Evolutionary conservation across 1,140 invertebrate species (phyloP), one percentile per base, ranked within the genome.

Genomic region (Pogonognathellus flavescens): DNA sequence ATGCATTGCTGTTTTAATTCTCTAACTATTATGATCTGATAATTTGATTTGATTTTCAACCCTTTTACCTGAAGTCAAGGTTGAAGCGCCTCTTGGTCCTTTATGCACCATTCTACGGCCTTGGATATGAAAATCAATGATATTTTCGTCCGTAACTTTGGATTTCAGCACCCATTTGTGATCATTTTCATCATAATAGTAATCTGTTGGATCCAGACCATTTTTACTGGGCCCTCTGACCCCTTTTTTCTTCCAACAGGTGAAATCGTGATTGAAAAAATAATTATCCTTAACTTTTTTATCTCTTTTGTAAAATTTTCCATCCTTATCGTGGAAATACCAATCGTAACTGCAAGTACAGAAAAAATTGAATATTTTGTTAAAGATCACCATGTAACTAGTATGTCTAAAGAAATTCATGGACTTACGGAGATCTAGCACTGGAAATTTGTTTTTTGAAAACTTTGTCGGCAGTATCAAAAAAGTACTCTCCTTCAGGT

Each of bases 241-340:
- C 2, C 6, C 16, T 16, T 49, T 76, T 18, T 76, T 76, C 70
- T 76, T 76, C 25, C 16, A 76, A 7, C 31, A 25, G 7, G 41
- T 49, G 49, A 49, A 13, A 50, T 0, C 2, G 16, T 76, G 70
- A 18, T 76, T 16, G 31, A 76, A 76, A 4, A 6, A 11, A 18
- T 76, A 84, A 52, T 70, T 20, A 9, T 53, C 11, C 1, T 16
- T 18, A 0, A 18, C 18, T 13, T 18, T 8, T 25, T 52, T 20
- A 22, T 84, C 83, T 31, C 53, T 72, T 72, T 60, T 25, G 22
- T 53, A 52, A 72, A 72, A 84, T 55, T 55, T 55, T 5, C 83
- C 83, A 59, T 72, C 18, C 11, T 83, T 11, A 41, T 57, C 22
- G 49, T 83, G 22, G 11, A 57, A 83, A 49, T 66, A 83, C 82